A percentile compares a stretch with the other conserved stretches of the same genome.
phyloP scores from a whole-genome alignment of 2,113 vertebrate species.

The Triplophysa tibetana region DNA sequence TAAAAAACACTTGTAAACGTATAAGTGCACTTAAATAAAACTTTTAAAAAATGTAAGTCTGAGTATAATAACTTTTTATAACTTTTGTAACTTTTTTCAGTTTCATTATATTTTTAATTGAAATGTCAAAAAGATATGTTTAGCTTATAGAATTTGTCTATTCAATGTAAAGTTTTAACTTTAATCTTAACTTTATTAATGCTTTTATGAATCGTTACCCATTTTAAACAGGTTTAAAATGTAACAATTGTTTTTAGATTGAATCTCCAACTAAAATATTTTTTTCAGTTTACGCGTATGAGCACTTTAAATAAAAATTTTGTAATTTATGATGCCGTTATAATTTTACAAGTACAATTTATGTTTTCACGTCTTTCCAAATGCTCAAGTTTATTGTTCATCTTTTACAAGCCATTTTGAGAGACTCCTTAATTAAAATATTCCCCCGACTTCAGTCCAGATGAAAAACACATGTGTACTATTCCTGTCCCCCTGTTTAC shows the following conservation, averaged over 20 bases:
- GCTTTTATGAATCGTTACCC: background rate
- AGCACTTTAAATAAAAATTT: background rate
- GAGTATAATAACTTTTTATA: too few species aligned
- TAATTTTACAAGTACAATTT: background rate
- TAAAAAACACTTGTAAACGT: too few species aligned
- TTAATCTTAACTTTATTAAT: background rate
- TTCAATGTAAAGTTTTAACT: too few species aligned
- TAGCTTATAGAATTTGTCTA: background rate
- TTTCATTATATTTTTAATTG: too few species aligned
- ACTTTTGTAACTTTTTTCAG: too few species aligned
- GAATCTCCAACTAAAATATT: too few species aligned
- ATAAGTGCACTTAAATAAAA: too few species aligned
- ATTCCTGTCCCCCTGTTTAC: conserved; percentile 14
- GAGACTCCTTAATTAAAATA: conserved; percentile 44
- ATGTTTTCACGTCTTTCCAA: background rate
- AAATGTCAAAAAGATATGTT: background rate
- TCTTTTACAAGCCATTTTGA: conserved; percentile 15
- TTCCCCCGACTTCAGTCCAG: conserved; percentile 10
- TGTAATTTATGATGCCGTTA: conserved; percentile 12
- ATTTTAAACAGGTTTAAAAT: background rate
- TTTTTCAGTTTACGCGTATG: background rate
- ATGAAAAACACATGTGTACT: conserved; percentile 38
- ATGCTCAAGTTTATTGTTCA: conserved; percentile 28
- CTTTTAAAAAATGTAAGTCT: background rate
- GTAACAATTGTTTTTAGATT: too few species aligned